phyloP scores from a whole-genome alignment of 2,797 vertebrate genomes.

The Huso huso region DNA sequence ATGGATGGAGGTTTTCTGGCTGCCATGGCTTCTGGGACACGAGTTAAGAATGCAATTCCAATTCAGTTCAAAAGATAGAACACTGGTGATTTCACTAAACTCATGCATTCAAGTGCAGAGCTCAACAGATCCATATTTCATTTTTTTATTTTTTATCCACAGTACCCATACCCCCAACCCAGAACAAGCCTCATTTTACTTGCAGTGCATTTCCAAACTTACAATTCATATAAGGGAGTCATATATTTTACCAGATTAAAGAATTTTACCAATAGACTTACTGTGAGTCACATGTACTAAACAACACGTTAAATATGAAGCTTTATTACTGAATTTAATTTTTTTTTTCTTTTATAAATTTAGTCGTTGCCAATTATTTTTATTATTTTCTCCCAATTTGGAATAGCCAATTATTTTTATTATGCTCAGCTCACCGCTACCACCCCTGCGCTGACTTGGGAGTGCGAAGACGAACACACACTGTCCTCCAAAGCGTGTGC shows the following conservation, averaged over 20 bases:
- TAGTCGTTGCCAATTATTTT: too few relatives aligned
- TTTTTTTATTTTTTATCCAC: slow-evolving; percentile 42
- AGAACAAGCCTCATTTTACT: slow-evolving; percentile 14
- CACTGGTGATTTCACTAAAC: slow-evolving; percentile 61
- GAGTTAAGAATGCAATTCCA: slow-evolving; percentile 19
- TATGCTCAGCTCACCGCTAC: too few relatives aligned
- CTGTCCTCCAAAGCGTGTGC: too few relatives aligned
- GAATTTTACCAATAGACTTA: too few relatives aligned
- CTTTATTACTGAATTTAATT: too few relatives aligned
- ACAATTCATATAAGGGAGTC: background rate
- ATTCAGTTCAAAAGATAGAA: slow-evolving; percentile 45
- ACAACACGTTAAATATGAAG: too few relatives aligned
- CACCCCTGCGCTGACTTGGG: too few relatives aligned
- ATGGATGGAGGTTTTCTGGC: slow-evolving; percentile 30
- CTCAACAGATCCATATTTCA: slow-evolving; percentile 61
- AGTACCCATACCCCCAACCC: slow-evolving; percentile 27
- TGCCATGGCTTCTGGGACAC: slow-evolving; percentile 15
- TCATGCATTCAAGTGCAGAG: slow-evolving; percentile 53
- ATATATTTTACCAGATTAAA: background rate
- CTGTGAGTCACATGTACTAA: too few relatives aligned
- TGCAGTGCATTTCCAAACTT: slow-evolving; percentile 2
- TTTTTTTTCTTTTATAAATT: too few relatives aligned
- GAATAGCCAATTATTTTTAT: too few relatives aligned
- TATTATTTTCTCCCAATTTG: too few relatives aligned
- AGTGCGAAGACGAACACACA: too few relatives aligned